phyloP scores from a whole-genome alignment of 2,797 vertebrate genomes.

The Cheirogaleus major region DNA sequence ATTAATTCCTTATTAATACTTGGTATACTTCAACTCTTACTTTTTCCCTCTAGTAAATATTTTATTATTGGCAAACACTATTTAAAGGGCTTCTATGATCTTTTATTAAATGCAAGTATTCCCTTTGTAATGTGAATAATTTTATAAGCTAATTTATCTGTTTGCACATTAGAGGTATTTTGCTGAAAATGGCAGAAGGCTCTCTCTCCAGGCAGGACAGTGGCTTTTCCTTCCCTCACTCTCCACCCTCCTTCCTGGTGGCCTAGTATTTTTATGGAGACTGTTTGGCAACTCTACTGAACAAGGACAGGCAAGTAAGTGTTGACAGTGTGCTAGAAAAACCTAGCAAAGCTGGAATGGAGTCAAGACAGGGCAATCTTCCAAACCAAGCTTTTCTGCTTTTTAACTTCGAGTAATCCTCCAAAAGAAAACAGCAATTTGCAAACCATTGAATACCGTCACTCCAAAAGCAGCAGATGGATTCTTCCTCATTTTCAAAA shows the following conservation, averaged over 20 bases:
- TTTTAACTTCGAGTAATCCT: slow-evolving; percentile 21
- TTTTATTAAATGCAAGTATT: not conserved
- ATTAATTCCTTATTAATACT: not conserved
- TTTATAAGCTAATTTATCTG: not conserved
- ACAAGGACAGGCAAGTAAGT: slow-evolving; percentile 29
- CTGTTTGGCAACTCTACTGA: slow-evolving; percentile 25
- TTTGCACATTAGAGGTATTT: not conserved
- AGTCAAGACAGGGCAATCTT: slow-evolving; percentile 40
- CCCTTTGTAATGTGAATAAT: not conserved
- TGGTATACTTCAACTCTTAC: not conserved
- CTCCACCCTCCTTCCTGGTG: not conserved
- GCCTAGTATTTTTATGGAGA: slow-evolving; percentile 38
- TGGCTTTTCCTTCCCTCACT: rapidly evolving
- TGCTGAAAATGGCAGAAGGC: not conserved
- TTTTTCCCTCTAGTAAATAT: not conserved
- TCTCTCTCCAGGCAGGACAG: not conserved
- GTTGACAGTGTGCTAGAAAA: slow-evolving; percentile 38
- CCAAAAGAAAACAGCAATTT: slow-evolving; percentile 40
- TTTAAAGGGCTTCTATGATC: not conserved
- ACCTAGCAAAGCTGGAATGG: not conserved
- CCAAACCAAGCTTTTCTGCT: not conserved
- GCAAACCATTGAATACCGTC: not conserved
- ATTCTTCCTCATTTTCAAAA: not conserved
- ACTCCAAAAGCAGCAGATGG: not conserved
- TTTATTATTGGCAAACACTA: not conserved